Percentiles rank a stretch among this genome's conserved stretches.
phyloP scores from a whole-genome alignment of 1,140 invertebrate species.

The Lordiphosa mommai region DNA sequence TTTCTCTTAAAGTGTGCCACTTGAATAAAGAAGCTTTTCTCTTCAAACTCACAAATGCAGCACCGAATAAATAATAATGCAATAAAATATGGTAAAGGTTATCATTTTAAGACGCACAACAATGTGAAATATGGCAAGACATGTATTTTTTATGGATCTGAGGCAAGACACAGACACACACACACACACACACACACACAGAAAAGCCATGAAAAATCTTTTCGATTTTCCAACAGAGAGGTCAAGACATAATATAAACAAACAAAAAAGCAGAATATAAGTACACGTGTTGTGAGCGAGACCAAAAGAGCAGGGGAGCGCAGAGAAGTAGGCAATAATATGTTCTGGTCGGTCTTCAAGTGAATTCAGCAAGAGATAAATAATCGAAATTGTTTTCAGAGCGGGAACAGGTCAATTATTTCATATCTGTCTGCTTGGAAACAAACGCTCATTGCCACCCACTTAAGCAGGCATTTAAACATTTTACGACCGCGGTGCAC shows the following conservation, averaged over 20 bases:
- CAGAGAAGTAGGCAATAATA: background rate
- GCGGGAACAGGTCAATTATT: no score
- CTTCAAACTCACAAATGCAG: constrained; percentile 27
- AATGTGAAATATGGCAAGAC: constrained; percentile 11
- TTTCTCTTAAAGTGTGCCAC: background rate
- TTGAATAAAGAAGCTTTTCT: constrained; percentile 21
- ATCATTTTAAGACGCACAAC: constrained; percentile 9
- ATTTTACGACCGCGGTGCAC: constrained; percentile 42
- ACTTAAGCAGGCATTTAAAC: constrained; percentile 53
- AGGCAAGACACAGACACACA: constrained; percentile 4
- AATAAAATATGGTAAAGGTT: constrained; percentile 34
- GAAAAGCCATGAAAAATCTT: constrained; percentile 39
- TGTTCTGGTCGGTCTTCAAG: background rate
- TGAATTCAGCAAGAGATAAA: background rate
- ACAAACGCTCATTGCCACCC: constrained; percentile 37
- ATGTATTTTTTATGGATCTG: constrained; percentile 48
- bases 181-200: constrained; percentile 1
- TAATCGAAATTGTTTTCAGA: background rate
- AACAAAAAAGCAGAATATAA: constrained; percentile 6
- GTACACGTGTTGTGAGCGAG: background rate
- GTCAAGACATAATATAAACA: background rate
- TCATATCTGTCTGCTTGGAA: background rate
- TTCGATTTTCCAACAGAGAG: constrained; percentile 14
- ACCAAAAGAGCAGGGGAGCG: background rate
- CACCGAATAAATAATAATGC: constrained; percentile 34